Base-by-base conservation (phyloP, 2,888 invertebrate genomes). In the Criorhina ranunculi region DNA sequence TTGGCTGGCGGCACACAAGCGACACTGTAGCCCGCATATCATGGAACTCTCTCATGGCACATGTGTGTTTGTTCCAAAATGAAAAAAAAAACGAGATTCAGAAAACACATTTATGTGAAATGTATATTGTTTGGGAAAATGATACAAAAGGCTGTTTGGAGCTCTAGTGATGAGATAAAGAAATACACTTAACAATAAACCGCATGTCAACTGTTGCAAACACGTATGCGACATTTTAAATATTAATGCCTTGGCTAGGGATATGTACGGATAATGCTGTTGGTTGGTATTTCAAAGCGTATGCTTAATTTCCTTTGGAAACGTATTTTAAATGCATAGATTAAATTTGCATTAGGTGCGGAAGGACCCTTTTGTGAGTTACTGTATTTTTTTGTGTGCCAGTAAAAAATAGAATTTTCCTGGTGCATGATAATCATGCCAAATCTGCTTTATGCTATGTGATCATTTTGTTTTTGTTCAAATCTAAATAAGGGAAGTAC, bases 191-290 rank as follows among this genome's bases (percentile, higher is more conserved):
- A 53, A 66, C 69, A 85, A 80, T 78, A 69, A 85, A 79, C 85
- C 70, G 69, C 79, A 76, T 80, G 80, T 75, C 64, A 64, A 85
- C 69, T 85, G 70, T 70, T 78, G 64, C 64, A 66, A 75, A 70
- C 80, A 79, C 80, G 85, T 85, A 69, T 85, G 80, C 70, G 80
- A 80, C 80, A 70, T 85, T 85, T 85, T 80, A 80, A 80, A 75
- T 85, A 80, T 85, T 80, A 80, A 85, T 80, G 64, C 40, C 35
- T 33, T 70, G 60, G 40, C 57, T 70, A 51, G 57, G 64, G 46
- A 55, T 64, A 64, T 55, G 55, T 49, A 53, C 19, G 67, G 53
- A 46, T 60, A 75, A 19, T 75, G 55, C 29, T 53, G 64, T 60
- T 57, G 33, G 70, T 60, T 70, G 35, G 70, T 72, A 62, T 44